Conservation (phyloP, 2,797 vertebrate genomes). For the Anabacerthia variegaticeps region DNA sequence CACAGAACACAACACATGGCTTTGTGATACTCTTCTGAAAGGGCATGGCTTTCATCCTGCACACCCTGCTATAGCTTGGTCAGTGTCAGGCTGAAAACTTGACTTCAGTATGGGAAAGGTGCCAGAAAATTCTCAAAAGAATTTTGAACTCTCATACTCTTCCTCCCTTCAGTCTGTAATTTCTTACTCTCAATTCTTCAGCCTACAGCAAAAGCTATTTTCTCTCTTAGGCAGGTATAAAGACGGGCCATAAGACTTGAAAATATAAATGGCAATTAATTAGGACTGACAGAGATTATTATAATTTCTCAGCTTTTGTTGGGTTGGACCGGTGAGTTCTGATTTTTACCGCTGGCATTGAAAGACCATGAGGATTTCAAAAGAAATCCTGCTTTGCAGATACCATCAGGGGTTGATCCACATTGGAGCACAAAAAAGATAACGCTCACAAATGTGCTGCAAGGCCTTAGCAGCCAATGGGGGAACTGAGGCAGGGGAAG, state of each 20-base stretch:
- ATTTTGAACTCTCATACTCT: background rate
- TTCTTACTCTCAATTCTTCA: background rate
- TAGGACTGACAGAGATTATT: background rate
- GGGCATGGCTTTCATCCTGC: background rate
- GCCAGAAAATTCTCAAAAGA: background rate
- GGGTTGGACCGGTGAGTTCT: background rate
- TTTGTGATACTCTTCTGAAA: background rate
- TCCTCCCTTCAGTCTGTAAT: background rate
- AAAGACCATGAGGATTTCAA: background rate
- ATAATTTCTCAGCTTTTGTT: background rate
- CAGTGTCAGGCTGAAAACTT: background rate
- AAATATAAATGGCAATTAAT: background rate
- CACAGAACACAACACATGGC: rapidly evolving
- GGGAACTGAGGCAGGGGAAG: too few species aligned
- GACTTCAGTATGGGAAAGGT: background rate
- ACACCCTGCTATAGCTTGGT: background rate
- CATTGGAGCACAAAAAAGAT: background rate
- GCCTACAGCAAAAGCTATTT: background rate
- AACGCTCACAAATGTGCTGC: too few species aligned
- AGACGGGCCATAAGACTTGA: background rate
- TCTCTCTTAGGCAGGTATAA: background rate
- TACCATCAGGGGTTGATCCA: background rate
- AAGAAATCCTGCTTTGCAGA: background rate
- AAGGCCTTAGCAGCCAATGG: too few species aligned
- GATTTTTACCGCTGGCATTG: background rate